These are phyloP conservation scores for Horisme vitalbata DNA, from an alignment of 2,888 invertebrate genomes.

Conservation along the genomic window DNA sequence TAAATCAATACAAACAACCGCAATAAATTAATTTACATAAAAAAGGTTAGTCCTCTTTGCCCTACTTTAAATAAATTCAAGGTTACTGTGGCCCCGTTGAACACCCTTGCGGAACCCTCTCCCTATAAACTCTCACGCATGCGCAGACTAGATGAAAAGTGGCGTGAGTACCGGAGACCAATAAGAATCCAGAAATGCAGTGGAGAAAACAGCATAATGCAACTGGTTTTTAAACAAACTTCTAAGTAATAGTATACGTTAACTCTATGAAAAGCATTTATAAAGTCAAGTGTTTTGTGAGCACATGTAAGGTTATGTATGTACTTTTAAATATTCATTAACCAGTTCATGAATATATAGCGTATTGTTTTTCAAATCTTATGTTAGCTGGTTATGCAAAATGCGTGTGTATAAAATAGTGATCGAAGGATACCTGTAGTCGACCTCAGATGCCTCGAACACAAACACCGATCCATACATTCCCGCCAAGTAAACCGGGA, in stretches of 20 bases:
- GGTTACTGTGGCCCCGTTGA: conserved; percentile 22
- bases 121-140: conserved; percentile 41
- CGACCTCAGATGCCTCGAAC: conserved; percentile 69
- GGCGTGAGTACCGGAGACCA: conserved; percentile 31
- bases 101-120: conserved; percentile 29
- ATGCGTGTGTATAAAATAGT: no score
- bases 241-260: neutral
- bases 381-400: no score
- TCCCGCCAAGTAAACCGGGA: conserved; percentile 73
- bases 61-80: conserved; percentile 26
- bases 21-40: neutral
- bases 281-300: neutral
- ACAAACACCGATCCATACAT: conserved; percentile 70
- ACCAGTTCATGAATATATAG: no score
- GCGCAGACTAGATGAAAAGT: conserved; percentile 37
- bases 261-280: neutral
- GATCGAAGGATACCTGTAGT: conserved; percentile 56
- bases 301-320: neutral
- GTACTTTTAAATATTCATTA: no score
- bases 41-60: conserved; percentile 15
- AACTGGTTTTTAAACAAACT: conserved; percentile 6
- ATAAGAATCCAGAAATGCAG: conserved; percentile 4
- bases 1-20: neutral
- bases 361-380: no score
- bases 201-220: conserved; percentile 2